Evolutionary conservation across 2,888 invertebrate species (phyloP).

Genomic region (Heterodera filipjevi): DNA sequence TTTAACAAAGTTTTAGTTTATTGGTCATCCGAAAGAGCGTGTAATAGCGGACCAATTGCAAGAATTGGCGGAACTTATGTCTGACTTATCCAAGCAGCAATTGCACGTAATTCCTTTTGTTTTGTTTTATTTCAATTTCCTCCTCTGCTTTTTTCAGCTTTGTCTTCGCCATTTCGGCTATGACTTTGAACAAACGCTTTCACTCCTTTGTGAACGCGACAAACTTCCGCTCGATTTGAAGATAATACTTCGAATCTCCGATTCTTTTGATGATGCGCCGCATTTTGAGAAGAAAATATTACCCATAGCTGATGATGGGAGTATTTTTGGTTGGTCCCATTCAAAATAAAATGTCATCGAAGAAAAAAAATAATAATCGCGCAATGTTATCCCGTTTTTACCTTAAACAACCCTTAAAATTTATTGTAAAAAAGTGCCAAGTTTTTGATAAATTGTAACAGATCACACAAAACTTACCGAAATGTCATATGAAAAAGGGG

Average conservation of each 20-base stretch:
- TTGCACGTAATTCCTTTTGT: conserved; percentile 29
- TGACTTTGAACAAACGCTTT: conserved; percentile 42
- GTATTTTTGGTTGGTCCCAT: conserved; percentile 5
- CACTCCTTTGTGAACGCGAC: conserved; percentile 40
- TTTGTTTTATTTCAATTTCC: not conserved
- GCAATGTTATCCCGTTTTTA: no score
- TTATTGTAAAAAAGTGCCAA: no score
- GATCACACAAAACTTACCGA: no score
- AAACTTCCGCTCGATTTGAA: conserved; percentile 47
- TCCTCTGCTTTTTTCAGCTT: conserved; percentile 47
- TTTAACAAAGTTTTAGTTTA: conserved; percentile 24
- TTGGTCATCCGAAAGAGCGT: conserved; percentile 35
- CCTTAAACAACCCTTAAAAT: no score
- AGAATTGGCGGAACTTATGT: conserved; percentile 27
- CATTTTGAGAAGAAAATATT: not conserved
- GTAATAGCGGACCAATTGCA: conserved; percentile 30
- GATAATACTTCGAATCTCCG: conserved; percentile 29
- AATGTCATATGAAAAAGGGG: no score
- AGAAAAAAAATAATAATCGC: no score
- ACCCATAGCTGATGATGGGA: not conserved
- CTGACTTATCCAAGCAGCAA: conserved; percentile 32
- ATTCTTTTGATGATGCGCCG: conserved; percentile 24
- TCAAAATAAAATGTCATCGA: no score
- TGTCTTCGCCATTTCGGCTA: conserved; percentile 51
- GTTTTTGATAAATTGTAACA: no score